phyloP scores from a whole-genome alignment of 2,888 invertebrate genomes.

The Ptilodon capucinus region DNA sequence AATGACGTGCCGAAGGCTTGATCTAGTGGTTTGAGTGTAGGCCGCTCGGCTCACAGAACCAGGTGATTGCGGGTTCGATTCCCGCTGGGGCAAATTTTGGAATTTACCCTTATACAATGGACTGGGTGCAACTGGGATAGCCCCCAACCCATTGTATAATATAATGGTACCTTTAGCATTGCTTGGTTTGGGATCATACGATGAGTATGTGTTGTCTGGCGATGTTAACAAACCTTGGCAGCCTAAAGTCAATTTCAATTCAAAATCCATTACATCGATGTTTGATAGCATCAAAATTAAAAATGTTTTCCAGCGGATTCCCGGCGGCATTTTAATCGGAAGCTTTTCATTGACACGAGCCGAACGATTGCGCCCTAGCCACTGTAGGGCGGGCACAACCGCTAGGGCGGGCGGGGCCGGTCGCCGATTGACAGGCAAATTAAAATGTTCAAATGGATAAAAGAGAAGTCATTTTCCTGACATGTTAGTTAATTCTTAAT shows the following conservation, averaged over 20 bases:
- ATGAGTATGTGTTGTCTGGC: too few relatives aligned
- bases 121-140: too few relatives aligned
- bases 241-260: neutral
- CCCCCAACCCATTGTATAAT: too few relatives aligned
- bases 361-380: neutral
- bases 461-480: neutral
- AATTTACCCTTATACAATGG: too few relatives aligned
- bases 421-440: slow-evolving; percentile 13
- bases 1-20: too few relatives aligned
- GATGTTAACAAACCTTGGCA: neutral
- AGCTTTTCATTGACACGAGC: slow-evolving; percentile 8
- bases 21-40: too few relatives aligned
- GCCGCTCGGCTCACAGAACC: too few relatives aligned
- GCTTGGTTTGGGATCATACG: too few relatives aligned
- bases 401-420: neutral
- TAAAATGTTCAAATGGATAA: neutral
- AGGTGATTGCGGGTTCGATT: too few relatives aligned
- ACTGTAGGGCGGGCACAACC: neutral
- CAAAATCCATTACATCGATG: slow-evolving; percentile 20
- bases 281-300: slow-evolving; percentile 18
- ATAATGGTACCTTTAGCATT: too few relatives aligned
- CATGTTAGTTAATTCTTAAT: too few relatives aligned
- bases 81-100: too few relatives aligned
- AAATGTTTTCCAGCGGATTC: slow-evolving; percentile 23
- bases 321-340: slow-evolving; percentile 21